Conservation (phyloP, 2,888 invertebrate species). For the Drosophila subsilvestris region DNA sequence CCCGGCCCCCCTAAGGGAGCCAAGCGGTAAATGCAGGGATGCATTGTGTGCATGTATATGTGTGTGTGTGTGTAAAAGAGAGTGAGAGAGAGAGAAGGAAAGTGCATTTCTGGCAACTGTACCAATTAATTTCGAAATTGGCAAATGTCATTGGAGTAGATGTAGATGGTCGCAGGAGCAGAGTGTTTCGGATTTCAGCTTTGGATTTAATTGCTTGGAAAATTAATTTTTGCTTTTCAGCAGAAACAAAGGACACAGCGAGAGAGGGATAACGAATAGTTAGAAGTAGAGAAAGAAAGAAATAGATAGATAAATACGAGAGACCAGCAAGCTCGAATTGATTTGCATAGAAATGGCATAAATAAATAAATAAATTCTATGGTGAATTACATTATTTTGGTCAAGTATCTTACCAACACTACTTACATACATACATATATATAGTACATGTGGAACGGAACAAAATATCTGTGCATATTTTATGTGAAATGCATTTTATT, state of each 20-base stretch:
- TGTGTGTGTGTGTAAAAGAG: constrained; percentile 1
- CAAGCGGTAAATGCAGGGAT: constrained; percentile 23
- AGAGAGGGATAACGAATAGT: not conserved
- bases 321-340: constrained; percentile 27
- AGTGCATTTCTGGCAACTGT: constrained; percentile 34
- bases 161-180: not conserved
- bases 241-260: not conserved
- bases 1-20: not conserved
- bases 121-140: constrained; percentile 73
- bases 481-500: constrained; percentile 9
- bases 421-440: no score
- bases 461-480: constrained; percentile 19
- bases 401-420: constrained; percentile 11
- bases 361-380: constrained; percentile 50
- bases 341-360: constrained; percentile 61
- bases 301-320: no score
- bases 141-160: constrained; percentile 56
- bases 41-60: constrained; percentile 18
- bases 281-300: not conserved
- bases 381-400: constrained; percentile 10
- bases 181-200: not conserved
- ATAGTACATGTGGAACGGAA: constrained; percentile 6
- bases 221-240: constrained; percentile 53
- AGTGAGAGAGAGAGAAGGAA: not conserved
- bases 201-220: constrained; percentile 68